phyloP scores from a whole-genome alignment of 2,888 invertebrate genomes.

The Lissonota sp. region DNA sequence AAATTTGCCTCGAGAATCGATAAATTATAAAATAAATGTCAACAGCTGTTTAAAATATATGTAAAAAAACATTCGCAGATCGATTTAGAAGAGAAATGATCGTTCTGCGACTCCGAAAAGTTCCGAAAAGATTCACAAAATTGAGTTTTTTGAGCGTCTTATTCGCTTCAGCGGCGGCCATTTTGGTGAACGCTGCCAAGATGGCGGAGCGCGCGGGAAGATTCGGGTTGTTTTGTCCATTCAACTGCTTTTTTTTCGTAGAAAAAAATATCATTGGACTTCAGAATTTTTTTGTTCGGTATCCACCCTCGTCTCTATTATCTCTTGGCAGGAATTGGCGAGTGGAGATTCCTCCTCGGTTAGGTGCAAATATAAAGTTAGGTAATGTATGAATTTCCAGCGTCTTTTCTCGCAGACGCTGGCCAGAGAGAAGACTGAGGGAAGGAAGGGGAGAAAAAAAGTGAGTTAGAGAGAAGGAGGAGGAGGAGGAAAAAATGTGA shows the following conservation, averaged over 20 bases:
- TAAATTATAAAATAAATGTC: too few relatives aligned
- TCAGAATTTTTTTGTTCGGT: too few relatives aligned
- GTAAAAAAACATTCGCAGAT: too few relatives aligned
- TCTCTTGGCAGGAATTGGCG: slow-evolving; percentile 30
- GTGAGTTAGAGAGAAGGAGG: slow-evolving; percentile 2
- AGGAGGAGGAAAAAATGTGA: slow-evolving; percentile 11
- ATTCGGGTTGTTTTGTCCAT: slow-evolving; percentile 41
- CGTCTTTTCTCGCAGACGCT: slow-evolving; percentile 22
- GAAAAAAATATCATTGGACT: slow-evolving; percentile 3
- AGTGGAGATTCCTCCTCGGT: slow-evolving; percentile 34
- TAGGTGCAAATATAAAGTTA: slow-evolving; percentile 26
- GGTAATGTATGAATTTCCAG: slow-evolving; percentile 49
- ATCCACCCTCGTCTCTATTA: slow-evolving; percentile 29
- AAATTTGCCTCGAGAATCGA: too few relatives aligned
- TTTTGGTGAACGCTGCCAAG: too few relatives aligned
- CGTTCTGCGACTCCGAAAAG: too few relatives aligned
- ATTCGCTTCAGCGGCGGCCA: too few relatives aligned
- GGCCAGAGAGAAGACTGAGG: slow-evolving; percentile 11
- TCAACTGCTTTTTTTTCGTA: slow-evolving; percentile 33
- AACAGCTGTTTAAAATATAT: too few relatives aligned
- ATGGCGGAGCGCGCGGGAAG: too few relatives aligned
- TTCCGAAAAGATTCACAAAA: too few relatives aligned
- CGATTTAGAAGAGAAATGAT: too few relatives aligned
- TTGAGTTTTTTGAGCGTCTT: too few relatives aligned
- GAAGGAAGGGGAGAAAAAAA: not conserved